Conservation (phyloP, 2,797 vertebrate species). For the Parauchenoglanis punctatus region DNA sequence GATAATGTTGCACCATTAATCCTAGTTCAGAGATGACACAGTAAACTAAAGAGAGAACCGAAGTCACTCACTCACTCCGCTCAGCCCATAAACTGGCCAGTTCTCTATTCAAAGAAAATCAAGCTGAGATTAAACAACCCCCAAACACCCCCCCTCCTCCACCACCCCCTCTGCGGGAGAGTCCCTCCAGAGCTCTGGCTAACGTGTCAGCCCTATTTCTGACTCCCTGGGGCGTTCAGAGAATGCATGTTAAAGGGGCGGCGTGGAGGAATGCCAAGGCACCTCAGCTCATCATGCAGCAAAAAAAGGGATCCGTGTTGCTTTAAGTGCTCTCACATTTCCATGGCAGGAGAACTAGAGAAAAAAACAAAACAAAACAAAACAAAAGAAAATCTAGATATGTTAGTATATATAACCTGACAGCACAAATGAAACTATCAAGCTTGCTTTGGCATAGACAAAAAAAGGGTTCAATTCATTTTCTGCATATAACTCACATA, state of each 20-base stretch:
- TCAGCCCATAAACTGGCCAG: not conserved
- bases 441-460: constrained; percentile 57
- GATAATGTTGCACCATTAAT: constrained; percentile 61
- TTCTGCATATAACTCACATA: constrained; percentile 68
- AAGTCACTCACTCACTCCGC: not conserved
- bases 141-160: constrained; percentile 18
- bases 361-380: constrained; percentile 36
- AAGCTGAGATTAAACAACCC: constrained; percentile 67
- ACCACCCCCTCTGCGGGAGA: constrained; percentile 60
- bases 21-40: constrained; percentile 26
- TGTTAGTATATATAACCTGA: constrained; percentile 41
- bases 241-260: constrained; percentile 77
- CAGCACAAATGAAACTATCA: constrained; percentile 46
- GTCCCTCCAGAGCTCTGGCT: constrained; percentile 56
- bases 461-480: constrained; percentile 50
- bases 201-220: constrained; percentile 80
- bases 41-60: not conserved
- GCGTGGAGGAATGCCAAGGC: constrained; percentile 77
- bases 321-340: constrained; percentile 62
- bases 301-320: constrained; percentile 70
- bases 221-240: constrained; percentile 77
- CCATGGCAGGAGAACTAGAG: constrained; percentile 57
- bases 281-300: constrained; percentile 78
- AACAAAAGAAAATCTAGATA: constrained; percentile 38
- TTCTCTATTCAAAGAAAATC: constrained; percentile 76